These are phyloP conservation scores for Gonioctena quinquepunctata DNA, from an alignment of 1,140 invertebrate species.

Conservation along the genomic window DNA sequence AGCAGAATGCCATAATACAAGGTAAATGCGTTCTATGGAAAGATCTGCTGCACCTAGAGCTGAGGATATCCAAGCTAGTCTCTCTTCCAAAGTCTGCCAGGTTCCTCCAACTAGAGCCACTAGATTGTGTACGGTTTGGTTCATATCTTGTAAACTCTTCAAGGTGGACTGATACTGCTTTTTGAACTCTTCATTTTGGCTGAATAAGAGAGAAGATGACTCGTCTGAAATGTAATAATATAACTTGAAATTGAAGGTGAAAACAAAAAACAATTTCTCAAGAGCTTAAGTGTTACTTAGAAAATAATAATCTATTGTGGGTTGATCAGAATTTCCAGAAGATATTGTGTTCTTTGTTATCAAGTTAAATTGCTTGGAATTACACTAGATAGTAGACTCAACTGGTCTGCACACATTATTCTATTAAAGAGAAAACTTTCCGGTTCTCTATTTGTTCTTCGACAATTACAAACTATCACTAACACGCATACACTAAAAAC, in stretches of 20 bases:
- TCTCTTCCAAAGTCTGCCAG: conserved; percentile 59
- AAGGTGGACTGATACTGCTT: conserved; percentile 62
- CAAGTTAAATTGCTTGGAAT: no score
- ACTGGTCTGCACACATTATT: no score
- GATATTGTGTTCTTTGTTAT: not conserved
- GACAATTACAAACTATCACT: no score
- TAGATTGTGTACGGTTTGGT: conserved; percentile 62
- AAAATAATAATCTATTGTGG: not conserved
- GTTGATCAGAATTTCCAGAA: not conserved
- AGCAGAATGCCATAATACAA: conserved; percentile 45
- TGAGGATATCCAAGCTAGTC: conserved; percentile 62
- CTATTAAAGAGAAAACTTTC: no score
- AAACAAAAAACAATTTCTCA: not conserved
- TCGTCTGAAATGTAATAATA: conserved; percentile 52
- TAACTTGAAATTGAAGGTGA: not conserved
- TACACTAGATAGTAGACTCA: no score
- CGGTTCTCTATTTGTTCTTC: no score
- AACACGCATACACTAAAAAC: no score
- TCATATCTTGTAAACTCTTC: conserved; percentile 65
- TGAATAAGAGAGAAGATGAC: conserved; percentile 59
- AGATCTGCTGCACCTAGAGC: conserved; percentile 59
- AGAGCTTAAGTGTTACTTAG: not conserved
- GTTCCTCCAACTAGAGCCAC: conserved; percentile 60
- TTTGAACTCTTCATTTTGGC: conserved; percentile 61
- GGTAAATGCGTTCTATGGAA: conserved; percentile 45